These are phyloP conservation scores for Rattus norvegicus DNA, from an alignment of 2,113 vertebrate species.

Conservation along the genomic window DNA sequence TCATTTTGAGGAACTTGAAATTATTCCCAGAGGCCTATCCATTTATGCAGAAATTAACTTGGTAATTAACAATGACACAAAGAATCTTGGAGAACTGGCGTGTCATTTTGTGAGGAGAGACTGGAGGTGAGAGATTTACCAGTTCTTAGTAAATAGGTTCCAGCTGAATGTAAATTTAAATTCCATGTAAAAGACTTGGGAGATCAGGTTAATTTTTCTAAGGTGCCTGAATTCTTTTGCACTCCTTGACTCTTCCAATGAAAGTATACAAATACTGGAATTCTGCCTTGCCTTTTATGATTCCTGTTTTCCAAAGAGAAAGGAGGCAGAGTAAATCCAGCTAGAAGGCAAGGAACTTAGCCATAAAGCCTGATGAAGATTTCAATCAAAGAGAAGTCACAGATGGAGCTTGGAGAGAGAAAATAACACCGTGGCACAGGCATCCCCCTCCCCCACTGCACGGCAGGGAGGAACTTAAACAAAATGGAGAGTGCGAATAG, in stretches of 20 bases:
- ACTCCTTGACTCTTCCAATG: not conserved
- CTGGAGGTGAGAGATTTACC: not conserved
- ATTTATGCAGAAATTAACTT: slow-evolving; percentile 54
- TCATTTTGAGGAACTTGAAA: slow-evolving; percentile 40
- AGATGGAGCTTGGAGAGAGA: slow-evolving; percentile 37
- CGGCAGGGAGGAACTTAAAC: slow-evolving; percentile 70
- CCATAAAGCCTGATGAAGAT: slow-evolving; percentile 71
- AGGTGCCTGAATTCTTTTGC: slow-evolving; percentile 41
- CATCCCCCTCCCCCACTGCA: not conserved
- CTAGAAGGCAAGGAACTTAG: slow-evolving; percentile 68
- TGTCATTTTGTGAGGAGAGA: not conserved
- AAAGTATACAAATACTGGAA: slow-evolving; percentile 31
- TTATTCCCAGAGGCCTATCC: not conserved
- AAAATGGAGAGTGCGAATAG: slow-evolving; percentile 78
- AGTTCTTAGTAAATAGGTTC: not conserved
- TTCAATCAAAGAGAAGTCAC: slow-evolving; percentile 68
- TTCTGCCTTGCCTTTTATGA: slow-evolving; percentile 58
- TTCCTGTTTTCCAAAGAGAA: slow-evolving; percentile 64
- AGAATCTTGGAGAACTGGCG: not conserved
- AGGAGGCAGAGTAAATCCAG: slow-evolving; percentile 66
- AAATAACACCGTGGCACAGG: not conserved
- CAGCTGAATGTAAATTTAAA: slow-evolving; percentile 17
- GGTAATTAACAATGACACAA: slow-evolving; percentile 49
- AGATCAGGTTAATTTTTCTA: not conserved
- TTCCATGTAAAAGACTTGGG: not conserved